These are phyloP conservation scores for Blera fallax DNA, from an alignment of 2,888 invertebrate genomes.

Conservation along the genomic window DNA sequence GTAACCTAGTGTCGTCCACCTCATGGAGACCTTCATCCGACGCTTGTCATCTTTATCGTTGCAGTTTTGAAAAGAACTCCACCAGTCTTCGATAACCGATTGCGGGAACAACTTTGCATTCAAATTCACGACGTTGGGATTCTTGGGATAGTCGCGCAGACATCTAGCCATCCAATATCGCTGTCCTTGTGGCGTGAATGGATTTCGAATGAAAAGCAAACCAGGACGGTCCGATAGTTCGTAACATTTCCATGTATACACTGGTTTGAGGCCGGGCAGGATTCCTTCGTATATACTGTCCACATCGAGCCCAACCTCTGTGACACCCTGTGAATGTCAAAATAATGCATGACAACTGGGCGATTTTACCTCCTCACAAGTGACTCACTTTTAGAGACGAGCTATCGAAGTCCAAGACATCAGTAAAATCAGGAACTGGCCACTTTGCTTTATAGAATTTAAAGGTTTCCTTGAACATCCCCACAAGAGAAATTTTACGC, in stretches of 20 bases:
- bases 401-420: constrained; percentile 85
- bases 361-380: background rate
- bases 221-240: constrained; percentile 86
- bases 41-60: constrained; percentile 73
- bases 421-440: constrained; percentile 85
- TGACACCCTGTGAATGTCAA: constrained; percentile 26
- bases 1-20: constrained; percentile 98
- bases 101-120: constrained; percentile 75
- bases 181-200: constrained; percentile 90
- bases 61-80: constrained; percentile 81
- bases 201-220: constrained; percentile 91
- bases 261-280: constrained; percentile 77
- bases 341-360: background rate
- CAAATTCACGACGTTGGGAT: constrained; percentile 83
- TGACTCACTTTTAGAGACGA: constrained; percentile 56
- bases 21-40: constrained; percentile 83
- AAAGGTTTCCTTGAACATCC: constrained; percentile 87
- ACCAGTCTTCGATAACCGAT: constrained; percentile 85
- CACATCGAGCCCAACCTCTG: constrained; percentile 23
- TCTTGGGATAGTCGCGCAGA: constrained; percentile 88
- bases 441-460: constrained; percentile 90
- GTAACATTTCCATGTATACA: constrained; percentile 85
- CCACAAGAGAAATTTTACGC: background rate
- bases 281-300: constrained; percentile 19
- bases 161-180: constrained; percentile 92